Evolutionary conservation across 2,797 vertebrate genomes (phyloP).

Genomic region (Onychomys torridus): DNA sequence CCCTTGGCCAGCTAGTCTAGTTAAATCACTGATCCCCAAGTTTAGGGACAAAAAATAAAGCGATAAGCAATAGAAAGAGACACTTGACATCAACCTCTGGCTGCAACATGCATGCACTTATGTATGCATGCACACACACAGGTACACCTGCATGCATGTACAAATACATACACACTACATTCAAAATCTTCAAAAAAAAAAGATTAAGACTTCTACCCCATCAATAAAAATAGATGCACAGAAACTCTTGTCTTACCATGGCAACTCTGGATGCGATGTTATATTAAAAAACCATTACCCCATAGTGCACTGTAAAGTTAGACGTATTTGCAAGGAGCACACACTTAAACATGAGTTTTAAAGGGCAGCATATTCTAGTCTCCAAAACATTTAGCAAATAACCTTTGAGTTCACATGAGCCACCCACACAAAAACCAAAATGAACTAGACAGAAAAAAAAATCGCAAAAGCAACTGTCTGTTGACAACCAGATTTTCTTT

Average conservation of each 20-base stretch:
- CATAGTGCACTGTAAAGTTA: not conserved
- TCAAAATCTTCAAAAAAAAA: not conserved
- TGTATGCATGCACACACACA: not conserved
- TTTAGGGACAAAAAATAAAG: not conserved
- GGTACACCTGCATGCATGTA: not conserved
- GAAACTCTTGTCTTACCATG: not conserved
- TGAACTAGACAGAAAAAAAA: constrained; percentile 80
- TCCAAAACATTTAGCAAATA: constrained; percentile 85
- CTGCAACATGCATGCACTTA: not conserved
- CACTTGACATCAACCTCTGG: not conserved
- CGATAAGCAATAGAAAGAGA: not conserved
- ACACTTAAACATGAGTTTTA: constrained; percentile 70
- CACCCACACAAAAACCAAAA: constrained; percentile 90
- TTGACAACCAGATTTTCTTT: constrained; percentile 77
- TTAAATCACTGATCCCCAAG: not conserved
- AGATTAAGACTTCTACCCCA: not conserved
- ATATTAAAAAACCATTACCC: not conserved
- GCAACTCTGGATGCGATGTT: not conserved
- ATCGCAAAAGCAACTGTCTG: constrained; percentile 79
- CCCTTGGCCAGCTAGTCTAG: not conserved
- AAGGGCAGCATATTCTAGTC: constrained; percentile 82
- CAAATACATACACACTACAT: not conserved
- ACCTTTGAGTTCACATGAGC: constrained; percentile 89
- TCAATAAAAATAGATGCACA: constrained; percentile 16
- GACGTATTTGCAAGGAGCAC: constrained; percentile 7